Evolutionary conservation across 2,797 vertebrate genomes (phyloP), one percentile per base, ranked within the genome.

Genomic region (Enteromius afrohamiltoni): DNA sequence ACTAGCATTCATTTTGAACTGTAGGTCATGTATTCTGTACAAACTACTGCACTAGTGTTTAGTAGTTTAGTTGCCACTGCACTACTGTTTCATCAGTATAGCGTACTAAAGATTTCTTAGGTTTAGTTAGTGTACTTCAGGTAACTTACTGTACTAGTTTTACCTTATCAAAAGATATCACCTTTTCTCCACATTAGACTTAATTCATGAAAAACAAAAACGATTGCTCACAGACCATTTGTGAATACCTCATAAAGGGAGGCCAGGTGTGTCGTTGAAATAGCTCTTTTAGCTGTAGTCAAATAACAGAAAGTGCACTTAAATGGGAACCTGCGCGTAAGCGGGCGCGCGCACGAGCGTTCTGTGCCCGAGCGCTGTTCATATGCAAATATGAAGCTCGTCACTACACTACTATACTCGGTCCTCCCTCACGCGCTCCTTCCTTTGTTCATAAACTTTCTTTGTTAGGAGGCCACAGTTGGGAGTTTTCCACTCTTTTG

Each of bases 401-500:
- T 95, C 93, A 93, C 91, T 81, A 88, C 40, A 88, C 90, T 87
- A 88, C 71, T 83, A 83, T 68, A 68, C 90, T 87, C 53, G 84
- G 75, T 85, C 89, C 89, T 92, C 92, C 93, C 94, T 88, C 90
- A 91, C 94, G 86, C 90, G 91, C 93, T 91, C 90, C 90, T 91
- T 93, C 92, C 94, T 94, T 95, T 94, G 94, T 95, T 93, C 92
- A 77, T 92, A 92, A 91, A 94, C 81, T 92, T 92, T 93, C 93
- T 95, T 94, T 94, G 94, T 94, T 91, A 86, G 77, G 53, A 85
- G 80, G 83, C 83, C 89, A 80, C 84, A 67, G 86, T 86, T 80
- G 86, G 79, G 85, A 89, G 86, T 87, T 90, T 89, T 86, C 82
- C 73, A 79, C 85, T 83, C 88, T 92, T 93, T 87, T 93, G 92